These are phyloP conservation scores for Furnarius figulus DNA, from an alignment of 2,113 vertebrate genomes.

Conservation along the genomic window DNA sequence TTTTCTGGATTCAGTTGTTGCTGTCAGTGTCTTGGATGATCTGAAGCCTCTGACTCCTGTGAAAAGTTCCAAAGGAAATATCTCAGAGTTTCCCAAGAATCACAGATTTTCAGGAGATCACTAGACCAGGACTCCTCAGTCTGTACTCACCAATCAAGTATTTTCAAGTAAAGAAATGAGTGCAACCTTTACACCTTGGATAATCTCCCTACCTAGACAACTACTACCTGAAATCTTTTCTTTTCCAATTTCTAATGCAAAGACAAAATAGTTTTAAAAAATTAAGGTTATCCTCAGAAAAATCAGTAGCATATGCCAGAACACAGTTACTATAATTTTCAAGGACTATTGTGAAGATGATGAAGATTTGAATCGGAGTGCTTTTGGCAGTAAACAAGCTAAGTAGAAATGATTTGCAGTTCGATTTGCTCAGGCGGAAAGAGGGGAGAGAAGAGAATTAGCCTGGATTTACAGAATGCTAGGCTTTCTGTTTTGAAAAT, in stretches of 20 bases:
- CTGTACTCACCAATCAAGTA: not conserved
- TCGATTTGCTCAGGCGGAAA: not conserved
- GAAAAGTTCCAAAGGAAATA: not conserved
- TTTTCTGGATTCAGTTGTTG: not conserved
- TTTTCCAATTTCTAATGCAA: not conserved
- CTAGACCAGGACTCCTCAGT: not conserved
- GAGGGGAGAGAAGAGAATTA: not conserved
- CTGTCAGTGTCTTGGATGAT: not conserved
- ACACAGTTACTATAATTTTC: not conserved
- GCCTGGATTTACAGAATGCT: not conserved
- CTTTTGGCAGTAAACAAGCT: not conserved
- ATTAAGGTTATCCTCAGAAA: not conserved
- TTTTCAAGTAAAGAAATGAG: not conserved
- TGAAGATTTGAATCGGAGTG: not conserved
- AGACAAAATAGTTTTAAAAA: not conserved
- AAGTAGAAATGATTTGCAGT: not conserved
- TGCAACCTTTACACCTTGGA: not conserved
- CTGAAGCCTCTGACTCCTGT: not conserved
- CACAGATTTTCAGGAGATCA: not conserved
- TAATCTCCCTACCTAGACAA: not conserved
- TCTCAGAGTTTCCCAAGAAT: not conserved
- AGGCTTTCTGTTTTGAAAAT: not conserved
- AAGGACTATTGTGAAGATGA: not conserved
- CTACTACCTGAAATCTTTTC: not conserved
- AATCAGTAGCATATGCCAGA: not conserved